Percentiles rank a stretch among this genome's conserved stretches.
Evolutionary conservation across 2,888 invertebrate species (phyloP).

Genomic region (Molanna angustata): DNA sequence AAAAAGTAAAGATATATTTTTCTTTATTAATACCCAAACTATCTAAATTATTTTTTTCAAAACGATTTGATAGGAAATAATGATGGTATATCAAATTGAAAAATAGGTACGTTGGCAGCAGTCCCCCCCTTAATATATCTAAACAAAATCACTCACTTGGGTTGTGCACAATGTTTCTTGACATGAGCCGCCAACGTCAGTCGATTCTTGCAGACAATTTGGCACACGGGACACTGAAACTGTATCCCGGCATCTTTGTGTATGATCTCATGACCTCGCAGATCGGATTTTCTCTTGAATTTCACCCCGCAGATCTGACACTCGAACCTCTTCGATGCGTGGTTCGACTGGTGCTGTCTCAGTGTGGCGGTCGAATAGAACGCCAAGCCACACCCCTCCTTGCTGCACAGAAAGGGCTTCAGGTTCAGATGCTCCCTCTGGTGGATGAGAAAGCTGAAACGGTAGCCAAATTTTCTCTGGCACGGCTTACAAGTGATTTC

Average conservation of each 20-base stretch:
- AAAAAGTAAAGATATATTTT: too few relatives aligned
- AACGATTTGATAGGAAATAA: too few relatives aligned
- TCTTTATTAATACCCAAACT: too few relatives aligned
- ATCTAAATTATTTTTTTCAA: too few relatives aligned
- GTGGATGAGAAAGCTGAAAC: slow-evolving; percentile 27
- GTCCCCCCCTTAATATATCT: too few relatives aligned
- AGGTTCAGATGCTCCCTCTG: slow-evolving; percentile 30
- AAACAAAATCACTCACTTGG: slow-evolving; percentile 16
- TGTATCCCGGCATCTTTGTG: slow-evolving; percentile 28
- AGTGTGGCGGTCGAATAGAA: slow-evolving; percentile 25
- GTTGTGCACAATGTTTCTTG: slow-evolving; percentile 27
- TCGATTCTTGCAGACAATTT: slow-evolving; percentile 28
- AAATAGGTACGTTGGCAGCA: not conserved
- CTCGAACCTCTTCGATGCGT: slow-evolving; percentile 25
- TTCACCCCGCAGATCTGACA: slow-evolving; percentile 27
- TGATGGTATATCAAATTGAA: not conserved
- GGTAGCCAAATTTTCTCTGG: slow-evolving; percentile 22
- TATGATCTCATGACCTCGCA: slow-evolving; percentile 30
- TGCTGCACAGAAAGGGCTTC: slow-evolving; percentile 30
- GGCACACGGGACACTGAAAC: slow-evolving; percentile 27
- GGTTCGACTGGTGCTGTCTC: slow-evolving; percentile 25
- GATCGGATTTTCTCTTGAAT: slow-evolving; percentile 30
- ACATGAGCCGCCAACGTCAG: slow-evolving; percentile 27
- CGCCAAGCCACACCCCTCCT: slow-evolving; percentile 19
- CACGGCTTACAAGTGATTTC: slow-evolving; percentile 27